phyloP scores from a whole-genome alignment of 2,113 vertebrate species.

The Diglossa brunneiventris region DNA sequence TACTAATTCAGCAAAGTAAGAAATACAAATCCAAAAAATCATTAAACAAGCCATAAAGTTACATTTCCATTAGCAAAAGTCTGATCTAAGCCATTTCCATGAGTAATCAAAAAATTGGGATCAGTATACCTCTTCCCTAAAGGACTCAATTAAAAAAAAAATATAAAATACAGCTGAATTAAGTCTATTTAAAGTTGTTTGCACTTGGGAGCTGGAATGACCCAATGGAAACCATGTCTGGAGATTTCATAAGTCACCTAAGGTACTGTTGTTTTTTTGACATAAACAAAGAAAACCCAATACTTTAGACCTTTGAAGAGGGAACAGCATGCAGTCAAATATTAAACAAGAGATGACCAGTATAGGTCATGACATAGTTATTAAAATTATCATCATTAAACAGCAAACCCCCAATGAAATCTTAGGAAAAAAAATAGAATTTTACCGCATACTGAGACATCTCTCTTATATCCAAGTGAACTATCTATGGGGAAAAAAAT shows the following conservation, averaged over 20 bases:
- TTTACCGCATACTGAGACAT: background rate
- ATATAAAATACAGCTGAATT: background rate
- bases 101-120: background rate
- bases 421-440: background rate
- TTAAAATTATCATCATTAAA: background rate
- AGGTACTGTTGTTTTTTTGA: background rate
- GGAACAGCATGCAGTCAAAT: background rate
- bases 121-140: background rate
- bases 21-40: background rate
- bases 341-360: background rate
- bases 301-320: background rate
- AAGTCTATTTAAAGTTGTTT: background rate
- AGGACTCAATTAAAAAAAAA: background rate
- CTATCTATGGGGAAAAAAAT: background rate
- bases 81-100: rapidly evolving
- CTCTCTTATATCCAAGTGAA: background rate
- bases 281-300: background rate
- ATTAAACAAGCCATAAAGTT: background rate
- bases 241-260: background rate
- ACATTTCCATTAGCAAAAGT: background rate
- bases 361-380: background rate
- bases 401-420: background rate
- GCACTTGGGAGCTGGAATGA: background rate
- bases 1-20: background rate
- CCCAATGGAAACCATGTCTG: background rate